A percentile compares a stretch with the other conserved stretches of the same genome.
These are phyloP conservation scores for Littorina saxatilis DNA, from an alignment of 1,140 invertebrate species.

Conservation along the genomic window DNA sequence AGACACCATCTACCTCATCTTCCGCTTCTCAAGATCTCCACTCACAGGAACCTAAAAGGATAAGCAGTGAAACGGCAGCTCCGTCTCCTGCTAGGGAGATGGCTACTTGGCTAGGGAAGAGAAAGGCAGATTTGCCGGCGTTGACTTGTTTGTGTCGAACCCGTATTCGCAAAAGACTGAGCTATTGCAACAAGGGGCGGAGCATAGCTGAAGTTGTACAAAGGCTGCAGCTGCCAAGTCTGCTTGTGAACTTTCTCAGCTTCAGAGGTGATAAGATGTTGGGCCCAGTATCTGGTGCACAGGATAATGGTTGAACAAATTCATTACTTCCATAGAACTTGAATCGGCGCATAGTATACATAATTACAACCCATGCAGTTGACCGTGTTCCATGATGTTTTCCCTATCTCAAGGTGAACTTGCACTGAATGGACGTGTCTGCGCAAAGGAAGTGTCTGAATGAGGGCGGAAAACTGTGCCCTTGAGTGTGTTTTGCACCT, in stretches of 20 bases:
- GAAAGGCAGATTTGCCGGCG: not conserved
- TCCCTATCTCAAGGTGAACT: too few relatives aligned
- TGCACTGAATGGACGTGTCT: too few relatives aligned
- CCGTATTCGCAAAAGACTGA: conserved; percentile 18
- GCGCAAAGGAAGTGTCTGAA: too few relatives aligned
- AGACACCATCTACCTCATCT: not conserved
- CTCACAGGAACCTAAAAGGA: not conserved
- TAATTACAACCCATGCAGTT: too few relatives aligned
- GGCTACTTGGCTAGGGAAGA: not conserved
- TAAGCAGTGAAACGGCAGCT: not conserved
- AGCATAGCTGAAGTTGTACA: not conserved
- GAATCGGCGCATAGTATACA: too few relatives aligned
- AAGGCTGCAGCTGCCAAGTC: conserved; percentile 5
- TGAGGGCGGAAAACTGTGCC: too few relatives aligned
- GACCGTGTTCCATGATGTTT: too few relatives aligned
- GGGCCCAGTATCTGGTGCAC: too few relatives aligned
- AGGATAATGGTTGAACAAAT: too few relatives aligned
- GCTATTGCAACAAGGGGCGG: conserved; percentile 28
- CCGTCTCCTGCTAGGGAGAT: conserved; percentile 1
- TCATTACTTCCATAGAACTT: too few relatives aligned
- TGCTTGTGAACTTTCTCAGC: not conserved
- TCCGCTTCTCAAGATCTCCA: too few relatives aligned
- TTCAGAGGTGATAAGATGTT: conserved; percentile 11
- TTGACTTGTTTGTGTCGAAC: conserved; percentile 16
- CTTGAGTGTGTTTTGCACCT: too few relatives aligned